phyloP scores from a whole-genome alignment of 2,797 vertebrate genomes.

The Rhinella marina region DNA sequence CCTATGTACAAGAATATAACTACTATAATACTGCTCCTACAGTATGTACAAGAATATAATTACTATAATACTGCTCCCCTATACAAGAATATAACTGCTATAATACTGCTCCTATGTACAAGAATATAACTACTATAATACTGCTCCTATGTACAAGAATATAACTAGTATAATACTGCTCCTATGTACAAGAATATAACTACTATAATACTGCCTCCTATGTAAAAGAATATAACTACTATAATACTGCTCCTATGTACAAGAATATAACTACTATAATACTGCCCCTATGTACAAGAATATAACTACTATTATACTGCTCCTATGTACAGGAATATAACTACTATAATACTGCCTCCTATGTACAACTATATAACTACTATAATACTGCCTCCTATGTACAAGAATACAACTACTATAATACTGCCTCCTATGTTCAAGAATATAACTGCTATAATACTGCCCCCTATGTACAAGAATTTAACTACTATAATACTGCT shows the following conservation, averaged over 20 bases:
- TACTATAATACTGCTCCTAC: background rate
- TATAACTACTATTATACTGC: too few species aligned
- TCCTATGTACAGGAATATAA: too few species aligned
- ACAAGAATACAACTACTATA: slow-evolving; percentile 18
- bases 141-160: background rate
- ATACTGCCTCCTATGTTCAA: slow-evolving; percentile 7
- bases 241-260: slow-evolving; percentile 1
- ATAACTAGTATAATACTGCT: slow-evolving; percentile 1
- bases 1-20: slow-evolving; percentile 1
- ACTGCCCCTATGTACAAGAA: too few species aligned
- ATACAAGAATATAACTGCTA: slow-evolving; percentile 5
- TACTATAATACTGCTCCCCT: background rate
- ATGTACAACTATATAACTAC: slow-evolving; percentile 3
- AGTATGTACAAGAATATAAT: background rate
- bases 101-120: background rate
- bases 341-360: background rate
- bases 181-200: slow-evolving; percentile 15
- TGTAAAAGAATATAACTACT: slow-evolving; percentile 8
- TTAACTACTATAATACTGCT: slow-evolving; percentile 10
- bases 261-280: slow-evolving; percentile 13
- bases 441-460: slow-evolving; percentile 22
- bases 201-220: slow-evolving; percentile 6
- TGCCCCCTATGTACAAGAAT: background rate
- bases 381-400: slow-evolving; percentile 5
- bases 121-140: slow-evolving; percentile 12